Percentiles rank a stretch among this genome's conserved stretches.
Conservation (phyloP, 2,113 vertebrate species). For the Eudorcas thomsonii region DNA sequence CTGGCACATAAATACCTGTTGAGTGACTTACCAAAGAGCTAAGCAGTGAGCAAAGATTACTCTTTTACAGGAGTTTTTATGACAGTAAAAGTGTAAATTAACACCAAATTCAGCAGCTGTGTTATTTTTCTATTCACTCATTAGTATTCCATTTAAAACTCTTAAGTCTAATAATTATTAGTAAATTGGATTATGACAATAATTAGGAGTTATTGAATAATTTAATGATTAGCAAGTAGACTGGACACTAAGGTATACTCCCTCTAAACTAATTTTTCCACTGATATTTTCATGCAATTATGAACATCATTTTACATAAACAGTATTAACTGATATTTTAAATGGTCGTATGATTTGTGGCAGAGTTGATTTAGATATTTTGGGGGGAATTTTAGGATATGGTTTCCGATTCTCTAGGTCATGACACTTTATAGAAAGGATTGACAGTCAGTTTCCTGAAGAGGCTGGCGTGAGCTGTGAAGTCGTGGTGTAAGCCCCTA, state of each 20-base stretch:
- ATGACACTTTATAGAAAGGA: background rate
- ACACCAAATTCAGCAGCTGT: background rate
- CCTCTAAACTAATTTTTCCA: background rate
- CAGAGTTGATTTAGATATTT: conserved; percentile 55
- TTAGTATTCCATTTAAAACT: background rate
- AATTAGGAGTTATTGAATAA: background rate
- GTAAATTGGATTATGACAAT: background rate
- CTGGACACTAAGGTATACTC: background rate
- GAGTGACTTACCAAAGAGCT: background rate
- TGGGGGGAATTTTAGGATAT: background rate
- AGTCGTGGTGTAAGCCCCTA: background rate
- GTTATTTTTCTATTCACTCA: background rate
- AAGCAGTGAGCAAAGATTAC: background rate
- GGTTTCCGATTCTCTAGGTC: conserved; percentile 45
- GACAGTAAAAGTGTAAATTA: background rate
- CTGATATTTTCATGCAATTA: conserved; percentile 41
- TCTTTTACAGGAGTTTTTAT: background rate
- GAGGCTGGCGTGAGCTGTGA: background rate
- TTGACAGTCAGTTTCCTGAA: background rate
- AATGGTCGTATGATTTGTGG: background rate
- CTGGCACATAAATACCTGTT: background rate
- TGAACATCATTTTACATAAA: conserved; percentile 10
- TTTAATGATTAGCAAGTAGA: background rate
- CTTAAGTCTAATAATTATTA: background rate
- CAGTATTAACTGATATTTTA: background rate